These are phyloP conservation scores for Aegithalos caudatus DNA, from an alignment of 2,113 vertebrate species.

Conservation along the genomic window DNA sequence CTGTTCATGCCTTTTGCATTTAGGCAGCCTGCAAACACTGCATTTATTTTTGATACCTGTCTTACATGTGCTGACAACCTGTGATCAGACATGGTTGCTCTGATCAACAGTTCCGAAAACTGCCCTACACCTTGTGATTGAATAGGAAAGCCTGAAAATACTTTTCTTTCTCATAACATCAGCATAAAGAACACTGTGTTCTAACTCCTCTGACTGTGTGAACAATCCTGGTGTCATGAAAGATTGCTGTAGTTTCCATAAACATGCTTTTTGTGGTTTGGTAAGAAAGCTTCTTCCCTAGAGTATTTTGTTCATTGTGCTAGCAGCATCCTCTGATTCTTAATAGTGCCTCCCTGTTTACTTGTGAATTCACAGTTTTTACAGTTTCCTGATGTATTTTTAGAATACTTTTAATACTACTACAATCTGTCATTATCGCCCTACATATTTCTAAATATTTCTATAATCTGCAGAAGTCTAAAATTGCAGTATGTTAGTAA, in stretches of 20 bases:
- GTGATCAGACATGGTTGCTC: neutral
- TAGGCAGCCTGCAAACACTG: neutral
- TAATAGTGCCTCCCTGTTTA: neutral
- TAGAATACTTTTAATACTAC: neutral
- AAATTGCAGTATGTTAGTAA: neutral
- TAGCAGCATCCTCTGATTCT: neutral
- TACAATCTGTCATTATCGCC: neutral
- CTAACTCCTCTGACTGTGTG: neutral
- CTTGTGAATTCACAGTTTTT: neutral
- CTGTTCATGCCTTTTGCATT: neutral
- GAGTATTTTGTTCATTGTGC: neutral
- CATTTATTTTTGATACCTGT: neutral
- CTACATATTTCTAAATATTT: neutral
- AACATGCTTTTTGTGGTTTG: slow-evolving; percentile 28
- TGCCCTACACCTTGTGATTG: neutral
- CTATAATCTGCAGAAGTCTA: neutral
- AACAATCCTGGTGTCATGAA: slow-evolving; percentile 15
- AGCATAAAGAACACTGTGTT: slow-evolving; percentile 29
- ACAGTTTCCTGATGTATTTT: neutral
- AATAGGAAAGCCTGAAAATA: neutral
- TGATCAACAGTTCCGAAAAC: neutral
- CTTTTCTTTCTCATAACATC: neutral
- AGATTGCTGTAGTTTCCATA: slow-evolving; percentile 28
- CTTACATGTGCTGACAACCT: neutral
- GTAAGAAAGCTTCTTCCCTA: slow-evolving; percentile 13